Conservation (phyloP, 2,888 invertebrate species). For the Onthophagus sagittarius region DNA sequence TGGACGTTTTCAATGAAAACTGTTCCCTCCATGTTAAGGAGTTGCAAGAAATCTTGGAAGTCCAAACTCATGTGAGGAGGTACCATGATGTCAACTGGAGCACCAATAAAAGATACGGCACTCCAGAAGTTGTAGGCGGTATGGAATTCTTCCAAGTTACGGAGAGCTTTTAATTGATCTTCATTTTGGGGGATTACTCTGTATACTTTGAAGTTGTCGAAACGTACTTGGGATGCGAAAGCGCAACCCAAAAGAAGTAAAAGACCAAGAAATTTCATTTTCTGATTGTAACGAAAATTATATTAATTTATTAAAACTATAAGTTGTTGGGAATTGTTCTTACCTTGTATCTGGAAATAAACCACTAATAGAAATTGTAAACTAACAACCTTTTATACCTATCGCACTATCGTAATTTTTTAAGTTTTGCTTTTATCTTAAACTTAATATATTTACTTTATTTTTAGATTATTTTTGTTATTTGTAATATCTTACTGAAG, state of each 20-base stretch:
- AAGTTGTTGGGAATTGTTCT: no score
- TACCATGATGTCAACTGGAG: constrained; percentile 57
- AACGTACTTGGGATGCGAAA: constrained; percentile 17
- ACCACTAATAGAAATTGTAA: no score
- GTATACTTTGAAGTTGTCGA: constrained; percentile 38
- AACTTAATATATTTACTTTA: no score
- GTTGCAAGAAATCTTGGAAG: constrained; percentile 48
- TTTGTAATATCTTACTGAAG: no score
- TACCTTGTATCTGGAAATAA: no score
- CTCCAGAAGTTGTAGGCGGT: constrained; percentile 49
- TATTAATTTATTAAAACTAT: no score
- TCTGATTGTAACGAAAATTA: neutral
- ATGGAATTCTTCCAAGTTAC: constrained; percentile 42
- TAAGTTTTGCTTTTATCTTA: no score
- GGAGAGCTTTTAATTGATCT: constrained; percentile 46
- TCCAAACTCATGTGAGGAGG: constrained; percentile 51
- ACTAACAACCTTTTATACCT: no score
- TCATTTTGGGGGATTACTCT: constrained; percentile 34
- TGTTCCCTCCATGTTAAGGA: constrained; percentile 44
- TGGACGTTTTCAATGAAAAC: constrained; percentile 59
- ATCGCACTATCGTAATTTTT: no score
- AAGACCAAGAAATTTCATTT: neutral
- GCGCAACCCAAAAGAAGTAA: constrained; percentile 2
- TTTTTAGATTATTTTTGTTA: no score
- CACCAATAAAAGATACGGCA: constrained; percentile 40